Base-by-base conservation (phyloP, 2,797 vertebrate genomes). In the Lutjanus argentimaculatus region DNA sequence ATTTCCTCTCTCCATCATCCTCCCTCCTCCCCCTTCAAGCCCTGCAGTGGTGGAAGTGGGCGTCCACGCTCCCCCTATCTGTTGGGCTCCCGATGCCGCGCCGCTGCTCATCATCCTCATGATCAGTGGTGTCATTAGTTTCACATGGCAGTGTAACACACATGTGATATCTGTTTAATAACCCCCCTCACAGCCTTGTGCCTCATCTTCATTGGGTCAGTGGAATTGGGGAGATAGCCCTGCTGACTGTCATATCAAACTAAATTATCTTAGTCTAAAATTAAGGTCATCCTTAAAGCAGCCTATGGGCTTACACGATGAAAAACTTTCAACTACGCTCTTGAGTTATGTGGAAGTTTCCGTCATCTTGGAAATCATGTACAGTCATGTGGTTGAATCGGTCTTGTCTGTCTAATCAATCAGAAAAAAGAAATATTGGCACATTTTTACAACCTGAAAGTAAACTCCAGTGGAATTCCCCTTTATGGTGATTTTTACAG, bases 211-310 rank as follows among this genome's bases (percentile, higher is more conserved):
- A 74, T 53, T 63, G 77, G 76, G 81, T 87, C 85, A 83, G 68
- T 77, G 70, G 73, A 74, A 76, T 45, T 68, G 51, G 67, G 52
- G 53, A 61, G 70, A 77, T 57, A 78, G 63, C 57, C 21, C 71
- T 13, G 8, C 76, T 21, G 79, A 53, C 74, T 72, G 61, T 19
- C 48, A 68, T 79, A 88, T 87, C 65, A 83, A 73, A 77, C 77
- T 42, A 85, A 87, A 86, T 88, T 11, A 89, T 86, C 84, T 86
- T 62, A 64, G 71, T 66, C 69, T 71, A 51, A 86, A 89, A 89
- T 83, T 77, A 77, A 79, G 65, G 68, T 63, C 49, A 56, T 70
- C 55, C 51, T 83, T 58, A 66, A 78, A 80, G 73, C 73, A 59
- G 80, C 82, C 80, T 42, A 48, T 67, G 70, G 77, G 82, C 51